phyloP scores from a whole-genome alignment of 2,113 vertebrate genomes.

The Phyllostomus discolor region DNA sequence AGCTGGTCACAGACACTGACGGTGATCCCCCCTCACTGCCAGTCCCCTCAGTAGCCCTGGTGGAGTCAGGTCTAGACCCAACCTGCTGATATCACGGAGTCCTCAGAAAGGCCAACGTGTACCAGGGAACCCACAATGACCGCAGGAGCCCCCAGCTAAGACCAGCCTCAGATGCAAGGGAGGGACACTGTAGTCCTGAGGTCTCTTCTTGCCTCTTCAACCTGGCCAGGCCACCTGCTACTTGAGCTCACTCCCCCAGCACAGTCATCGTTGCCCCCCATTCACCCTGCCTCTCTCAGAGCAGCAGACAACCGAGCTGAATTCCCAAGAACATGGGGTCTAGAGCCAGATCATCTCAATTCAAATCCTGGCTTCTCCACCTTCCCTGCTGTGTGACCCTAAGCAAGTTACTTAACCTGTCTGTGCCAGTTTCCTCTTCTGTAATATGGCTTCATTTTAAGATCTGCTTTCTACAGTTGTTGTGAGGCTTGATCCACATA shows the following conservation, averaged over 20 bases:
- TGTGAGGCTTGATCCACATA: background rate
- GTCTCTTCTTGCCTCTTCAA: background rate
- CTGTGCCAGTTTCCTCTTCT: background rate
- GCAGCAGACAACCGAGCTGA: background rate
- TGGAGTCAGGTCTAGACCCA: background rate
- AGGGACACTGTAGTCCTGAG: background rate
- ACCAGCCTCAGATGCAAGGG: background rate
- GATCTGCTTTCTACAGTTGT: background rate
- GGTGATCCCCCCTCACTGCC: background rate
- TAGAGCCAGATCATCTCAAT: background rate
- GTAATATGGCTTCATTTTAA: background rate
- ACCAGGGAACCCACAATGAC: background rate
- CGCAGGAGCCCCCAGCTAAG: background rate
- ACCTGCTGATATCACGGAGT: background rate
- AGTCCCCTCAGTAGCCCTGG: background rate
- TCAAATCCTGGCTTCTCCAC: background rate
- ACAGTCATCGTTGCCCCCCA: background rate
- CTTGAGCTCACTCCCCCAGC: background rate
- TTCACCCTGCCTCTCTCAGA: background rate
- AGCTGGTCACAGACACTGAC: background rate
- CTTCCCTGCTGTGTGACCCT: constrained; percentile 11
- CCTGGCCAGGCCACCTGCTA: background rate
- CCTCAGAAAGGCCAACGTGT: background rate
- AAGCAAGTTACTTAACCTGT: background rate
- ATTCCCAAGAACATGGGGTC: background rate